phyloP scores from a whole-genome alignment of 1,140 invertebrate species.

The Zaprionus taronus region DNA sequence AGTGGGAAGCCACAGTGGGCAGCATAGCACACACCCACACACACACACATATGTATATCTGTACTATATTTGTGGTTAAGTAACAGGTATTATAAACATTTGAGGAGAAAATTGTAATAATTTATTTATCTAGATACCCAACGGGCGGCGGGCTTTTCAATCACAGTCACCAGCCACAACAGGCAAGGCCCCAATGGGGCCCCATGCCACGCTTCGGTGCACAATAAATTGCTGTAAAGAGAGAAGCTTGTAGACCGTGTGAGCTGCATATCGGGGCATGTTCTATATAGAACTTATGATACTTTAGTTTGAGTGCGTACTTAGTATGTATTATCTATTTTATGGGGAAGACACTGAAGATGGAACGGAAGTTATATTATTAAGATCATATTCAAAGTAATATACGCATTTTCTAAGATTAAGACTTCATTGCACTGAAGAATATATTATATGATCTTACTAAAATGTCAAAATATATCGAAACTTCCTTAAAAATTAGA shows the following conservation, averaged over 20 bases:
- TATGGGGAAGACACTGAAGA: too few relatives aligned
- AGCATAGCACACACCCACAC: neutral
- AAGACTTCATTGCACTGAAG: too few relatives aligned
- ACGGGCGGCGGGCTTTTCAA: neutral
- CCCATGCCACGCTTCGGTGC: constrained; percentile 23
- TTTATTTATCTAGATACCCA: constrained; percentile 20
- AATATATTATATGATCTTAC: too few relatives aligned
- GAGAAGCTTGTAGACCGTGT: neutral
- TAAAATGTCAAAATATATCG: neutral
- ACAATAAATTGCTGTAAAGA: neutral
- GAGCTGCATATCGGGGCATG: neutral
- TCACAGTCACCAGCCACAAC: constrained; percentile 3
- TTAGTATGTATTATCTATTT: too few relatives aligned
- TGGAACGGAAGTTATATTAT: too few relatives aligned
- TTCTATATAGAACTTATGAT: neutral
- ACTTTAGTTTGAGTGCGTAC: neutral
- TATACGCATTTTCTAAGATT: too few relatives aligned
- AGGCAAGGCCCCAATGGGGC: constrained; percentile 7
- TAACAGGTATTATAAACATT: constrained; percentile 29
- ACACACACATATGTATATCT: neutral
- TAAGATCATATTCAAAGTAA: too few relatives aligned
- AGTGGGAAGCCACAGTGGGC: constrained; percentile 3
- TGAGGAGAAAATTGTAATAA: constrained; percentile 27
- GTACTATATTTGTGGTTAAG: constrained; percentile 3
- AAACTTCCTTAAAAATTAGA: neutral